Conservation (phyloP, 1,140 invertebrate species). For the Coelopa frigida region DNA sequence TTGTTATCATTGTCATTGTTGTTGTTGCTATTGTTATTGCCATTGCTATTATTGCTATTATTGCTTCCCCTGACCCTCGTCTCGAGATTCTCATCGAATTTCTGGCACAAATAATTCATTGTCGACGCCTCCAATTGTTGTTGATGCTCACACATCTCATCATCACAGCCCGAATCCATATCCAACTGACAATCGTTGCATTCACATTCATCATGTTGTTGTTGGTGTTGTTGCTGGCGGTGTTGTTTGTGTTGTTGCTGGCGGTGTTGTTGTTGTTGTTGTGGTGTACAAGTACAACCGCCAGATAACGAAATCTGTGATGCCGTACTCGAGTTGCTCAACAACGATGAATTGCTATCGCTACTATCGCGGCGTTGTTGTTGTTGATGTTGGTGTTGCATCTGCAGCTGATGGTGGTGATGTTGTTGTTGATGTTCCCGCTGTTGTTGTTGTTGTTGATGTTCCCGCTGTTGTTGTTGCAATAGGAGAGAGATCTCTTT, state of each 20-base stretch:
- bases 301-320: too few relatives aligned
- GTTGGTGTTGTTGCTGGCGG: slow-evolving; percentile 11
- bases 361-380: slow-evolving; percentile 39
- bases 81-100: slow-evolving; percentile 42
- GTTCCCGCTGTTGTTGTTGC: slow-evolving; percentile 27
- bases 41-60: slow-evolving; percentile 14
- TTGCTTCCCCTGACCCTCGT: too few relatives aligned
- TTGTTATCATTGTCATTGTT: slow-evolving; percentile 1
- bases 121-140: slow-evolving; percentile 25
- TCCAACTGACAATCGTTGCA: slow-evolving; percentile 21
- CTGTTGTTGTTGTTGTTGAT: slow-evolving; percentile 17
- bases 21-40: not conserved
- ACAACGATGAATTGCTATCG: slow-evolving; percentile 39
- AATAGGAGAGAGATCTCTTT: slow-evolving; percentile 39
- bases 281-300: slow-evolving; percentile 32
- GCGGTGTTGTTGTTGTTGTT: slow-evolving; percentile 1
- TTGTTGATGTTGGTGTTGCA: slow-evolving; percentile 27
- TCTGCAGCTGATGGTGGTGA: too few relatives aligned
- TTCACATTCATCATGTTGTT: slow-evolving; percentile 8
- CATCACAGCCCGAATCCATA: slow-evolving; percentile 53
- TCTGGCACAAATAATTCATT: slow-evolving; percentile 41
- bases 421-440: slow-evolving; percentile 20
- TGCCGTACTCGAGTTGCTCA: slow-evolving; percentile 40
- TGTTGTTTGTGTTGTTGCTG: slow-evolving; percentile 9
- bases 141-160: slow-evolving; percentile 45